Base-by-base conservation (phyloP, 2,888 invertebrate species). In the Laothoe populi region DNA sequence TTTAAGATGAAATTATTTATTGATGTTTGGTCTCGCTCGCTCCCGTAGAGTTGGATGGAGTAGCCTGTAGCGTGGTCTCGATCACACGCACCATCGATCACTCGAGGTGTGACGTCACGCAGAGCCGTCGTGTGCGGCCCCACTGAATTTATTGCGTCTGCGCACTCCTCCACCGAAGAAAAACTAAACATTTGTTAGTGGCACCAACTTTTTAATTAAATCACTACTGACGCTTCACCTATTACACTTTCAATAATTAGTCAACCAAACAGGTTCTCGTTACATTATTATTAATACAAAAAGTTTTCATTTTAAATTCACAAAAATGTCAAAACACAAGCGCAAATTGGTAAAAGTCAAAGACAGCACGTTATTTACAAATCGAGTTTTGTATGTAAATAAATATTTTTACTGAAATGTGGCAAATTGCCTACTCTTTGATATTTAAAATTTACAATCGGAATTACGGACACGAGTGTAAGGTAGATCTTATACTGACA, bases 101-200 rank as follows among this genome's bases (percentile, higher is more conserved):
- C 86, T 76, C 78, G 80, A 86, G 87, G 90, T 92, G 92, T 93
- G 92, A 92, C 92, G 92, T 92, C 92, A 92, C 88, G 90, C 91
- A 83, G 90, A 83, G 91, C 87, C 93, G 84, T 92, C 93, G 93
- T 93, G 92, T 92, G 92, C 90, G 92, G 92, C 92, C 91, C 70
- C 80, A 70, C 82, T 84, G 82, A 85, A 92, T 92, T 92, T 92
- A 92, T 92, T 86, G 92, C 91, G 88, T 83, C 86, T 87, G 89
- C 88, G 86, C 90, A 89, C 79, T 81, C 76, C 83, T 82, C 79
- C 78, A 81, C 83, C 78, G 82, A 74, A 82, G 84, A 85, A 86
- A 83, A 86, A 78, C 78, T 80, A 73, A 77, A 77, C 64, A 74
- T 79, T 79, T 79, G 69, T 78, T 75, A 69, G 70, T 74, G 68